A percentile compares a stretch with the other conserved stretches of the same genome.
These are phyloP conservation scores for Esox masquinongy DNA, from an alignment of 2,797 vertebrate species.

Conservation along the genomic window DNA sequence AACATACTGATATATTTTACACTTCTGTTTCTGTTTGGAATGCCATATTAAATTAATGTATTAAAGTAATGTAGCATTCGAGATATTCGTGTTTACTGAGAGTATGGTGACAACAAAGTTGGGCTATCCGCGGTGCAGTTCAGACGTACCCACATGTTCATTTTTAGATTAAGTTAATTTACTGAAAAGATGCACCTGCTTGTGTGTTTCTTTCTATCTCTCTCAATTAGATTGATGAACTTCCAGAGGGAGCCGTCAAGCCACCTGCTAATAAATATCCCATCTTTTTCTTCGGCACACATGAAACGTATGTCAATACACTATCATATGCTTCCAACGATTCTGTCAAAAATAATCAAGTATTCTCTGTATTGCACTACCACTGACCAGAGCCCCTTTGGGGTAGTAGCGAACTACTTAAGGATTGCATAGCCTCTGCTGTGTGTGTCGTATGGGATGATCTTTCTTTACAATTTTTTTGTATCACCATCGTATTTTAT, in stretches of 20 bases:
- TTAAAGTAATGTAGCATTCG: background rate
- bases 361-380: background rate
- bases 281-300: conserved; percentile 98
- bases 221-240: conserved; percentile 88
- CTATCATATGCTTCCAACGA: background rate
- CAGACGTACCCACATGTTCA: background rate
- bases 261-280: conserved; percentile 97
- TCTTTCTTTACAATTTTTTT: background rate
- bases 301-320: conserved; percentile 88
- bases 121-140: background rate
- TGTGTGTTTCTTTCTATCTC: background rate
- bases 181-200: background rate
- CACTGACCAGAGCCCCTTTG: background rate
- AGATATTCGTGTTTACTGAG: background rate
- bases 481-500: background rate
- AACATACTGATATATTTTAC: background rate
- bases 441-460: background rate
- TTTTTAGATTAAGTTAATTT: background rate
- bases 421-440: background rate
- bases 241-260: conserved; percentile 97
- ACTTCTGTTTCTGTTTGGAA: background rate
- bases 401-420: background rate
- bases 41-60: background rate
- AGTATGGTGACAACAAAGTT: background rate
- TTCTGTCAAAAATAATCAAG: background rate